Evolutionary conservation across 2,797 vertebrate species (phyloP), one percentile per base, ranked within the genome.

Genomic region (Pelodytes ibericus): DNA sequence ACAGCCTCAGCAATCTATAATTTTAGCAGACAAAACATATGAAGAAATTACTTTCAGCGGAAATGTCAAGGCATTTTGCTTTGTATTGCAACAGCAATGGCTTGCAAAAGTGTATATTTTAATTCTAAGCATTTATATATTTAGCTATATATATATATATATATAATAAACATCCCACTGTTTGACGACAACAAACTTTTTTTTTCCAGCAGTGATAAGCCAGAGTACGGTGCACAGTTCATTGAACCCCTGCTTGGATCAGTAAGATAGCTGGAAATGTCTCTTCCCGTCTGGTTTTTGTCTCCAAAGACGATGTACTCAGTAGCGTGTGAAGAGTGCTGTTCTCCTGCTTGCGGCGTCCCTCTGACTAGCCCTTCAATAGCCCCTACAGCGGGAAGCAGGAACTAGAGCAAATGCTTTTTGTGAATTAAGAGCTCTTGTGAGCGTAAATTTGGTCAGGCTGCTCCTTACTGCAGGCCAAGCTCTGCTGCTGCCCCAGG

Each of bases 351-450:
- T 84, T 86, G 76, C 66, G 88, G 84, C 81, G 51, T 79, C 84
- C 89, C 90, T 89, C 90, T 86, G 79, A 82, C 81, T 80, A 81
- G 71, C 82, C 77, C 85, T 83, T 77, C 78, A 82, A 77, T 84
- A 93, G 92, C 89, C 94, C 95, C 94, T 91, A 88, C 89, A 95
- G 95, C 92, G 81, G 85, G 90, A 91, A 90, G 89, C 92, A 93
- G 93, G 93, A 97, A 97, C 94, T 98, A 90, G 95, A 97, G 95
- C 96, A 97, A 97, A 97, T 94, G 93, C 92, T 92, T 96, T 79
- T 96, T 95, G 94, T 95, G 94, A 96, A 96, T 96, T 96, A 95
- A 94, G 92, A 95, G 90, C 91, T 92, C 89, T 92, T 89, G 90
- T 86, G 90, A 91, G 89, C 89, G 91, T 89, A 89, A 88, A 92